Evolutionary conservation across 2,797 vertebrate genomes (phyloP), one percentile per base, ranked within the genome.

Genomic region (Schizothorax lantsangensis): DNA sequence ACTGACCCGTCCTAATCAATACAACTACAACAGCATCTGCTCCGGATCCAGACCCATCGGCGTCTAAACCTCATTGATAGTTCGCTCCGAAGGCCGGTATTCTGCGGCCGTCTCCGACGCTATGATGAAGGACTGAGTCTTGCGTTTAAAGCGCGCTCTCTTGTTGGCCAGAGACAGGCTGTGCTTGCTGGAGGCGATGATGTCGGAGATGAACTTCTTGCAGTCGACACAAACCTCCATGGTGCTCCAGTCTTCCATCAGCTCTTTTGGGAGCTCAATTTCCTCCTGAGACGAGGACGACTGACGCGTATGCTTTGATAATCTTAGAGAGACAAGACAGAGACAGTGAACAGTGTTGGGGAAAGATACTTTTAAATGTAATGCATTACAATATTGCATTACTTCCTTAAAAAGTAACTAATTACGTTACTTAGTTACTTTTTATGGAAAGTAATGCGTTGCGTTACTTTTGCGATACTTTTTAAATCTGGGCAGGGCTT

Each of bases 191-290:
- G 98, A 99, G 81, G 93, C 97, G 91, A 99, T 99, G 91, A 99
- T 99, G 92, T 99, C 98, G 0, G 95, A 96, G 95, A 99, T 99
- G 93, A 99, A 99, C 94, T 96, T 99, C 94, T 98, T 99, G 94
- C 98, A 99, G 97, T 99, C 98, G 90, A 99, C 98, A 0, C 98
- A 99, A 90, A 99, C 97, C 92, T 99, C 98, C 97, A 98, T 99
- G n/a, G 96, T 96, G 93, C 96, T 97, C 98, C 98, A 99, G 94
- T 99, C 98, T 93, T 98, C 98, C 69, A 96, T 98, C 89, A 99
- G 91, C 92, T 99, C 98, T 84, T 96, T 95, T 80, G 98, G 98
- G 90, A 99, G 96, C 90, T 97, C 96, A 73, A 95, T 91, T 78
- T 98, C 97, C 66, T 98, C 97, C 0, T 96, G 96, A 9, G 96